Base-by-base conservation (phyloP, 2,113 vertebrate genomes). In the Grammatotria lemairii region DNA sequence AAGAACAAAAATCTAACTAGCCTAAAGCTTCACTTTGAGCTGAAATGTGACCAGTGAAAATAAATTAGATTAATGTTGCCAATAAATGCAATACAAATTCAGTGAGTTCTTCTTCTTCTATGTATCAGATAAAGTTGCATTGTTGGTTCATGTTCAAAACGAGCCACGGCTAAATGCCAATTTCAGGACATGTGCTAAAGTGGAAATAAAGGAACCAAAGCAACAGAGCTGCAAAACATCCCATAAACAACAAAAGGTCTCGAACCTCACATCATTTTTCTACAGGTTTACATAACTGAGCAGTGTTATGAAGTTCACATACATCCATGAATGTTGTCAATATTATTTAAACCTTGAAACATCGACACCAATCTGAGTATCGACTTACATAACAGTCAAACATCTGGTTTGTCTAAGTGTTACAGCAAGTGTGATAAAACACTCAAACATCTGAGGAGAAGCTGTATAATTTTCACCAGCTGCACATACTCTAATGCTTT, bases 331-430 rank as follows among this genome's bases (percentile, higher is more conserved):
- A 78, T 49, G 73, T 51, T 33, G 28, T 49, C 26, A 78, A 33
- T 78, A 49, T 19, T 33, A 13, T 12, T 49, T 63, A 33, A 33
- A n/a, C 31, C 73, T 78, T 78, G 45, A 78, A 19, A 23, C 9
- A 38, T 53, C 11, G 5, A 45, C 65, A 58, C 51, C 35, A 70
- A 17, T 75, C n/a, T 60, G 19, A 85, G 42, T 81, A 31, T 70
- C 54, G 31, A 53, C 51, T 31, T 31, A 80, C 38, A 60, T 33
- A 28, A 88, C 17, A 45, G 49, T 84, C 19, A 79, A 88, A 90
- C 85, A 93, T 86, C 87, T 89, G 85, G 58, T 80, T 89, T 81
- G 51, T 83, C 47, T 89, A 42, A 47, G 40, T 86, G 88, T 83
- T 58, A 58, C 33, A 84, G 14, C 23, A 21, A 42, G 23, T 73